A percentile compares a stretch with the other conserved stretches of the same genome.
Conservation (phyloP, 2,888 invertebrate genomes). For the Phoronis australis region DNA sequence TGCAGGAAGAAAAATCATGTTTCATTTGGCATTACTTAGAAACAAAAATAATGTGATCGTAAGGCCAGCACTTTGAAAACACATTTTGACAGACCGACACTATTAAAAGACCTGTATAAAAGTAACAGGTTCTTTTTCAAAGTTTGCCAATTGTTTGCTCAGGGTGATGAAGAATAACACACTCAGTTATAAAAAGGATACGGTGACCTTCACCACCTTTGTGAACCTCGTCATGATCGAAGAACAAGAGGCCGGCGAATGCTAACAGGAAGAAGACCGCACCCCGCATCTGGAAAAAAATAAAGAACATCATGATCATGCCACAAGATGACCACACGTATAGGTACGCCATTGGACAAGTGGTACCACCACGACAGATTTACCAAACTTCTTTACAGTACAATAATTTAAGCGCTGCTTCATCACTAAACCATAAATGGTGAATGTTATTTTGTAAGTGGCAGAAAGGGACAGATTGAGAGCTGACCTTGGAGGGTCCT, state of each 20-base stretch:
- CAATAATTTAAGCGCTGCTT: not conserved
- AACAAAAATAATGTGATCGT: too few species aligned
- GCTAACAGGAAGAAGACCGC: constrained; percentile 55
- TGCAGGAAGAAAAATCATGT: too few species aligned
- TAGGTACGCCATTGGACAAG: too few species aligned
- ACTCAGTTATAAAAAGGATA: constrained; percentile 41
- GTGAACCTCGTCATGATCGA: constrained; percentile 55
- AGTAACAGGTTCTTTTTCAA: too few species aligned
- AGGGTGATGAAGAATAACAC: too few species aligned
- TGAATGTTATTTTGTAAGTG: not conserved
- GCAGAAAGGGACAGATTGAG: not conserved
- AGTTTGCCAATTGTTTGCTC: too few species aligned
- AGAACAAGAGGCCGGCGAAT: constrained; percentile 54
- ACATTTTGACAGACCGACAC: too few species aligned
- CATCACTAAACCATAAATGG: not conserved
- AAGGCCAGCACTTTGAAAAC: too few species aligned
- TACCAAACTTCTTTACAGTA: not conserved
- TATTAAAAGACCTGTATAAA: too few species aligned
- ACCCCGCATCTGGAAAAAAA: constrained; percentile 46
- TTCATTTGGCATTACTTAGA: too few species aligned
- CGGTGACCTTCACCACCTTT: constrained; percentile 44
- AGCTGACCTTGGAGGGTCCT: constrained; percentile 53
- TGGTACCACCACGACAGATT: not conserved
- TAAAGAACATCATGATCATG: not conserved
- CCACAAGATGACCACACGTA: not conserved